Evolutionary conservation across 2,888 invertebrate genomes (phyloP).

Genomic region (Galerucella nymphaeae): DNA sequence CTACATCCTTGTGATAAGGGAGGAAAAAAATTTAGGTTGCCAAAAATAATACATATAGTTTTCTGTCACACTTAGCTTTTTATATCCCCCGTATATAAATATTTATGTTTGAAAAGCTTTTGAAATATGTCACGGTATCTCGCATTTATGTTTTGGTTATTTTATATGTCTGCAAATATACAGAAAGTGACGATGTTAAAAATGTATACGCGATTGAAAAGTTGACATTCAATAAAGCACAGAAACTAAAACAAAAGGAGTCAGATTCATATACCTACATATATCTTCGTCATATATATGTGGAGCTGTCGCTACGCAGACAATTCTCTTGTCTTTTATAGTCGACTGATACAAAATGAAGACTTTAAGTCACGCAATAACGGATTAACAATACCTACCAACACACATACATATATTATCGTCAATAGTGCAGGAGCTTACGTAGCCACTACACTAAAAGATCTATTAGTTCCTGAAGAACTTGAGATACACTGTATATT

Average conservation of each 20-base stretch:
- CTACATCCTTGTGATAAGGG: no score
- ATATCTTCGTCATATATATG: slow-evolving; percentile 4
- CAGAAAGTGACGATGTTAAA: no score
- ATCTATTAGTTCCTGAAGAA: no score
- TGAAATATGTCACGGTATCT: no score
- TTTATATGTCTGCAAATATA: background rate
- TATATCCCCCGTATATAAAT: no score
- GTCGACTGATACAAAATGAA: slow-evolving; percentile 12
- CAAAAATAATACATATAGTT: no score
- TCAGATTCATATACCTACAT: slow-evolving; percentile 4
- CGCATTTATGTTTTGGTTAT: no score
- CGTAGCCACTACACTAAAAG: no score
- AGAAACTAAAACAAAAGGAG: slow-evolving; percentile 11
- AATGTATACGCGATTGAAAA: slow-evolving; percentile 2
- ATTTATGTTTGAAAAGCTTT: no score
- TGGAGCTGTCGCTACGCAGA: background rate
- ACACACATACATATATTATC: background rate
- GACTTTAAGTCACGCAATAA: slow-evolving; percentile 6
- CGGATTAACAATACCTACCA: slow-evolving; percentile 14
- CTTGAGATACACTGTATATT: no score
- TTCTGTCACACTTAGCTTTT: no score
- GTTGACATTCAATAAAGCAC: slow-evolving; percentile 7
- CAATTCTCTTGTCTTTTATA: background rate
- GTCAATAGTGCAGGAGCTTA: background rate
- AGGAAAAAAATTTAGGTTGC: no score